Evolutionary conservation across 2,113 vertebrate species (phyloP), one percentile per base, ranked within the genome.

Genomic region (Chlorodrepanis virens): DNA sequence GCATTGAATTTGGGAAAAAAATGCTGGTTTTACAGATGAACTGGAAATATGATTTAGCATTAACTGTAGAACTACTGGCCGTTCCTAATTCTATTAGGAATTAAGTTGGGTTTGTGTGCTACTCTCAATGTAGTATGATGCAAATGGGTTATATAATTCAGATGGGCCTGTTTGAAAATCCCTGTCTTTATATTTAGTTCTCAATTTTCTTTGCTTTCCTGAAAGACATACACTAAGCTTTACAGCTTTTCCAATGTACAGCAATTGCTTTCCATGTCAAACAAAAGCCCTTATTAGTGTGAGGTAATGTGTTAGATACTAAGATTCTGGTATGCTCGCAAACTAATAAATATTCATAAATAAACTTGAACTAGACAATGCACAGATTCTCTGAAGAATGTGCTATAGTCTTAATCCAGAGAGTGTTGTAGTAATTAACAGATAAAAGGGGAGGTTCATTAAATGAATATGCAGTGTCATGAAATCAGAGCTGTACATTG

Each of bases 381-480:
- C 90, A 95, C 49, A 97, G 92, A 91, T 93, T 97, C 75, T 86
- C 91, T 77, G 42, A 90, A 97, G 76, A 96, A 93, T 88, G 47
- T 83, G 3, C 78, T 97, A 83, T 96, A 97, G 97, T 96, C 96
- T 94, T 97, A 98, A 98, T 97, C 96, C 96, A 97, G 93, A 97
- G 96, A 97, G 93, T 76, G 42, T 47, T 90, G 91, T 90, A 97
- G 97, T 98, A 98, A 99, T 99, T 98, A 99, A 98, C 95, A 98
- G 97, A 98, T 98, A 98, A 98, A 97, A 98, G 91, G 96, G 94
- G 92, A 91, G 84, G 86, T 98, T 98, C 97, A 97, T 98, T 98
- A 98, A 98, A 98, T 98, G 97, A 98, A 97, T 98, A 97, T 98
- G 97, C 95, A 97, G 93, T 98, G 98, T 98, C 97, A 96, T 97